These are phyloP conservation scores for Saturnia pavonia DNA, from an alignment of 2,888 invertebrate genomes.

Conservation along the genomic window DNA sequence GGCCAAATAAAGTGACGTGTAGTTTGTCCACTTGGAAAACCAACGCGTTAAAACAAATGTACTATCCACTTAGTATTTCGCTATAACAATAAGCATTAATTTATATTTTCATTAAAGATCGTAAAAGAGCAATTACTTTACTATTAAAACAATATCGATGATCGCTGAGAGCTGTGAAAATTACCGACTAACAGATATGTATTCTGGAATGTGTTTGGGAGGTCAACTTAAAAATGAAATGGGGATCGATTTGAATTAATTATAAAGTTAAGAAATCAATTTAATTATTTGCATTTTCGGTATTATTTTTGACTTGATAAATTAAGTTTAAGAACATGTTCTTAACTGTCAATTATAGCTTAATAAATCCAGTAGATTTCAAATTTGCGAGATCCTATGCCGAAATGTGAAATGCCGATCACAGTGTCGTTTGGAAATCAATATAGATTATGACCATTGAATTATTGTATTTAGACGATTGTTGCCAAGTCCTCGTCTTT, in stretches of 20 bases:
- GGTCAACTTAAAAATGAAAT: not conserved
- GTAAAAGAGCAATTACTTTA: constrained; percentile 65
- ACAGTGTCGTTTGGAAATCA: no score
- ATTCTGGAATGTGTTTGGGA: constrained; percentile 25
- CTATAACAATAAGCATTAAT: constrained; percentile 8
- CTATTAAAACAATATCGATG: constrained; percentile 61
- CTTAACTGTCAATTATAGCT: no score
- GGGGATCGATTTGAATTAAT: not conserved
- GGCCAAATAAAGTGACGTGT: not conserved
- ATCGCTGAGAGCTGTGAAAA: constrained; percentile 26
- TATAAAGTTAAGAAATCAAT: not conserved
- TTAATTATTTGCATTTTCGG: no score
- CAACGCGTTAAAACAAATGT: constrained; percentile 1
- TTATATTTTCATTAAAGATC: constrained; percentile 35
- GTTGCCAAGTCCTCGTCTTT: no score
- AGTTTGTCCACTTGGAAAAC: not conserved
- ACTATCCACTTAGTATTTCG: constrained; percentile 9
- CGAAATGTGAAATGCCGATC: no score
- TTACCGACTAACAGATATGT: constrained; percentile 36
- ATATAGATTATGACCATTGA: no score
- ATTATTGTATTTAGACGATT: no score
- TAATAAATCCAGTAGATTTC: no score
- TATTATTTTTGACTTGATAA: no score
- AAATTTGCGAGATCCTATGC: no score
- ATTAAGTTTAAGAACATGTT: no score